Percentiles rank a stretch among this genome's conserved stretches.
Evolutionary conservation across 2,888 invertebrate genomes (phyloP).

Genomic region (Chrysolina americana): DNA sequence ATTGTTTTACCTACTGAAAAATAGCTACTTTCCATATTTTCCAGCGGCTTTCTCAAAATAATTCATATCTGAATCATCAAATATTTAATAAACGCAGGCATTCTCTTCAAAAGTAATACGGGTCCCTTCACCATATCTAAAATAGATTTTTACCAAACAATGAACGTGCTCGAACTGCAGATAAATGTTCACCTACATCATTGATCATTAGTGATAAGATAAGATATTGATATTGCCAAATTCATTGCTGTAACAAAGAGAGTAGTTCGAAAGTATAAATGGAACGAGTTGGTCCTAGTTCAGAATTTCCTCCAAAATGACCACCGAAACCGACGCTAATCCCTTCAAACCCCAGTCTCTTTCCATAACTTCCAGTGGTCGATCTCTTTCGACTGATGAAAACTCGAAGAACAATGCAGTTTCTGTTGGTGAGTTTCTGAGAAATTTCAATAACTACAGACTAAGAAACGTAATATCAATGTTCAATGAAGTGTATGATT

Average conservation of each 20-base stretch:
- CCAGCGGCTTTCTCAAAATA: too few relatives aligned
- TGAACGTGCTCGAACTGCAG: neutral
- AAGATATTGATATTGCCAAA: constrained; percentile 16
- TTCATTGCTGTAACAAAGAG: neutral
- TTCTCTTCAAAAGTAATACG: too few relatives aligned
- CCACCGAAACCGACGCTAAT: constrained; percentile 24
- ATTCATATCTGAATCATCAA: too few relatives aligned
- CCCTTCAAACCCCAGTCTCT: neutral
- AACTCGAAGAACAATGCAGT: neutral
- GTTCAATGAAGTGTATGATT: too few relatives aligned
- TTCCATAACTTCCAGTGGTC: neutral
- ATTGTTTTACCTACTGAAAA: too few relatives aligned
- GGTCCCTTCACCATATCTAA: too few relatives aligned
- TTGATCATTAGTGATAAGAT: constrained; percentile 23
- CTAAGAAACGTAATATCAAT: too few relatives aligned
- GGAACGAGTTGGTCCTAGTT: neutral
- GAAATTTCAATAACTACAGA: too few relatives aligned
- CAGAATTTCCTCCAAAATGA: constrained; percentile 9
- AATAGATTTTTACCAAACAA: neutral
- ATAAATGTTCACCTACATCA: constrained; percentile 1
- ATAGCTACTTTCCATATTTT: too few relatives aligned
- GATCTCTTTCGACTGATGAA: neutral
- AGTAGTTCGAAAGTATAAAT: neutral
- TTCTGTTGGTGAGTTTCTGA: neutral
- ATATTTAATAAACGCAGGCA: too few relatives aligned